Conservation (phyloP, 2,797 vertebrate genomes). For the Galaxias olidus region DNA sequence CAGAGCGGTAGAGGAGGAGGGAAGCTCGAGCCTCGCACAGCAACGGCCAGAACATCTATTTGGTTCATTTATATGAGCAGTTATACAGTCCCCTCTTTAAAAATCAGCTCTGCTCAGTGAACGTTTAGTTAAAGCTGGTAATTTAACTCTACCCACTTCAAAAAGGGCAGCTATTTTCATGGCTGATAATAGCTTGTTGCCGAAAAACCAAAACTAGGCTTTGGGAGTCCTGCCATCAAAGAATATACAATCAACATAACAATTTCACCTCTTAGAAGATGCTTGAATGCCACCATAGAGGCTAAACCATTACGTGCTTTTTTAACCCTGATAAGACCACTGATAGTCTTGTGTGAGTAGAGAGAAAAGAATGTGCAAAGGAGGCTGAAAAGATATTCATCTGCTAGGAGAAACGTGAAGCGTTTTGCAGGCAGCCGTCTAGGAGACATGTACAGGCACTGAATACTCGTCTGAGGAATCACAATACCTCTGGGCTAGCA, state of each 20-base stretch:
- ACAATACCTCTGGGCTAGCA: conserved; percentile 54
- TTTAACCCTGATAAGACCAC: conserved; percentile 8
- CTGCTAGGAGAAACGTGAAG: conserved; percentile 41
- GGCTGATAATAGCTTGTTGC: conserved; percentile 23
- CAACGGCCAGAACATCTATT: conserved; percentile 23
- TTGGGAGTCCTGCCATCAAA: conserved; percentile 24
- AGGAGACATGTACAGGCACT: conserved; percentile 60
- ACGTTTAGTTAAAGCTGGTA: too few species aligned
- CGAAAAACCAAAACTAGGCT: conserved; percentile 40
- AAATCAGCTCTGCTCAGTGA: too few species aligned
- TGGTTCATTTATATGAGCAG: conserved; percentile 27
- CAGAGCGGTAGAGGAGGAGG: conserved; percentile 37
- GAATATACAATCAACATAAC: too few species aligned
- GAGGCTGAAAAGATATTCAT: conserved; percentile 49
- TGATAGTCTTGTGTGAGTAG: conserved; percentile 5
- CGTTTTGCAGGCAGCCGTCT: conserved; percentile 30
- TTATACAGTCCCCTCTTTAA: conserved; percentile 17
- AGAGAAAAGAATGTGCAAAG: conserved; percentile 27
- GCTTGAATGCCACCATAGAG: neutral
- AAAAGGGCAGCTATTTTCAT: conserved; percentile 25
- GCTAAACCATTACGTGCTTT: neutral
- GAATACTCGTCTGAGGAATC: conserved; percentile 32
- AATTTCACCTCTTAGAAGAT: neutral
- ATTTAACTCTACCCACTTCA: conserved; percentile 10
- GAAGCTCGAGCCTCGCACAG: conserved; percentile 37